Evolutionary conservation across 2,888 invertebrate species (phyloP).

Genomic region (Halictus quadricinctus): DNA sequence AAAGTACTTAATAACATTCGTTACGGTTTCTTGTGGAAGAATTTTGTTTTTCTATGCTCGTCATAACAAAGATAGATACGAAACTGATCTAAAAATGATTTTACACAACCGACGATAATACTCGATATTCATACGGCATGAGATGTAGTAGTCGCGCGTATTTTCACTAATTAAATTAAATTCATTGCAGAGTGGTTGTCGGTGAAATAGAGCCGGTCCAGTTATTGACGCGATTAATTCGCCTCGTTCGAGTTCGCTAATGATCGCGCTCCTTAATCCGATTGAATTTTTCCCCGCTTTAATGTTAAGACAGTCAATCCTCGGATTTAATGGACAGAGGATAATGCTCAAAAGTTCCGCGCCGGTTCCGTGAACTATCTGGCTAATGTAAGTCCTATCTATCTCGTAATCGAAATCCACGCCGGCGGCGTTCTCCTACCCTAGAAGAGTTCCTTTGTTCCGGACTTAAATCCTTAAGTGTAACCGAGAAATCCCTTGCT

Average conservation of each 20-base stretch:
- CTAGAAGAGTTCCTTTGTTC: conserved; percentile 70
- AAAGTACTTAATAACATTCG: too few species aligned
- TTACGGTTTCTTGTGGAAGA: too few species aligned
- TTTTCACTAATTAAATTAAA: background rate
- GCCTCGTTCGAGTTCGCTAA: conserved; percentile 8
- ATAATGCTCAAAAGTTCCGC: conserved; percentile 64
- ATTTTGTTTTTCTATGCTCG: too few species aligned
- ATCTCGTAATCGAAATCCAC: conserved; percentile 71
- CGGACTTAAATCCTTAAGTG: conserved; percentile 71
- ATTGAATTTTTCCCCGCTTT: conserved; percentile 26
- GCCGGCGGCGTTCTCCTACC: conserved; percentile 50
- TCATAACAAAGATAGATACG: too few species aligned
- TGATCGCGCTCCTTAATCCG: conserved; percentile 12
- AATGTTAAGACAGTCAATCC: conserved; percentile 35
- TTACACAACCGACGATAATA: too few species aligned
- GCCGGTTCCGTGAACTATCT: conserved; percentile 56
- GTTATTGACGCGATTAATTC: background rate
- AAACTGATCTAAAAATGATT: too few species aligned
- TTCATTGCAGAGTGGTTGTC: background rate
- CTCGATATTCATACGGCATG: too few species aligned
- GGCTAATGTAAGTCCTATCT: conserved; percentile 69
- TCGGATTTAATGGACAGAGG: conserved; percentile 59
- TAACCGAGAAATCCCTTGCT: conserved; percentile 67
- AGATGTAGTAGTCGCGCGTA: background rate
- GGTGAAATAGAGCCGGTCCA: background rate